phyloP scores from a whole-genome alignment of 2,888 invertebrate genomes.

The Nephrotoma appendiculata region DNA sequence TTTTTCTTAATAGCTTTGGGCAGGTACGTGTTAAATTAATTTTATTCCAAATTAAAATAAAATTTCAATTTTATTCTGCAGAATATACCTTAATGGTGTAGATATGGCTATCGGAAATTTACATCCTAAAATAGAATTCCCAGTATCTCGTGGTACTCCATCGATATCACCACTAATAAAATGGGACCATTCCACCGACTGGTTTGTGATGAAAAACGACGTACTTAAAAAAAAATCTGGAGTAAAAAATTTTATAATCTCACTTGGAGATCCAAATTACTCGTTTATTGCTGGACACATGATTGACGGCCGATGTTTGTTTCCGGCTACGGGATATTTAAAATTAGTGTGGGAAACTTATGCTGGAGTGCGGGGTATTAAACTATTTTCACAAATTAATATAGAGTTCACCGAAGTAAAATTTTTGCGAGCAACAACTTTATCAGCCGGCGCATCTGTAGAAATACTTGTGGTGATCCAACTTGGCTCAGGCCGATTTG shows the following conservation, averaged over 20 bases:
- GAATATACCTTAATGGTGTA: conserved; percentile 62
- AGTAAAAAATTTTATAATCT: conserved; percentile 44
- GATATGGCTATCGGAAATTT: conserved; percentile 59
- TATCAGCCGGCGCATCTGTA: conserved; percentile 46
- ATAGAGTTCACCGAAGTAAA: conserved; percentile 62
- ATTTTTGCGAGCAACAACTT: conserved; percentile 69
- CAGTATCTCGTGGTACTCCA: conserved; percentile 75
- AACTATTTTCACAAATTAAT: conserved; percentile 17
- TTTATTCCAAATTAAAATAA: conserved; percentile 33
- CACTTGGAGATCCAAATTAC: conserved; percentile 47
- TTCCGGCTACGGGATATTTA: conserved; percentile 77
- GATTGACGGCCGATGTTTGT: conserved; percentile 44
- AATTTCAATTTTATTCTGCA: conserved; percentile 30
- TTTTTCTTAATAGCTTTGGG: conserved; percentile 33
- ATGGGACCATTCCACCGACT: conserved; percentile 75
- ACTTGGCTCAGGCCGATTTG: conserved; percentile 43
- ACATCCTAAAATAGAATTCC: conserved; percentile 61
- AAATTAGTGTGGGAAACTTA: conserved; percentile 65
- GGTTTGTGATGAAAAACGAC: conserved; percentile 56
- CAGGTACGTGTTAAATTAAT: conserved; percentile 30
- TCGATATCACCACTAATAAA: conserved; percentile 69
- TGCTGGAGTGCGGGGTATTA: conserved; percentile 42
- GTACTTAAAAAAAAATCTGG: conserved; percentile 51
- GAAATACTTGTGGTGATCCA: conserved; percentile 39
- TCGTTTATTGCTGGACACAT: conserved; percentile 65